These are phyloP conservation scores for Odontocerum albicorne DNA, from an alignment of 2,888 invertebrate species.

Conservation along the genomic window DNA sequence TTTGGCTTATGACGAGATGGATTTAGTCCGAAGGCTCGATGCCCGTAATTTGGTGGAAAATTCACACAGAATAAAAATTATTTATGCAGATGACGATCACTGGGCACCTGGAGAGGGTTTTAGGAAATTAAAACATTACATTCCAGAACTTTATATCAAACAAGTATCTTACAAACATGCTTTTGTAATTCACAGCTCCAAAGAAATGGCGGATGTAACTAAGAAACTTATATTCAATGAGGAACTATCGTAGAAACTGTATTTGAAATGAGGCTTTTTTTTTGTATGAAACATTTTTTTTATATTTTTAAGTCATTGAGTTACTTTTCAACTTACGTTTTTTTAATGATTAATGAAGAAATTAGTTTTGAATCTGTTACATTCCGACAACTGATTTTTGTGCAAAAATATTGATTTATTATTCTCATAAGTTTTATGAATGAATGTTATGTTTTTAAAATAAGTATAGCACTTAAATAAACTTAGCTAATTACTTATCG, in stretches of 20 bases:
- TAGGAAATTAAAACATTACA: slow-evolving; percentile 56
- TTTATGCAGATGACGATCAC: slow-evolving; percentile 76
- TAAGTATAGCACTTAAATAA: too few species aligned
- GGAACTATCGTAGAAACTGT: too few species aligned
- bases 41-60: slow-evolving; percentile 59
- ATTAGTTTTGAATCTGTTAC: too few species aligned
- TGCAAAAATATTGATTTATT: too few species aligned
- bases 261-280: too few species aligned
- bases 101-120: slow-evolving; percentile 83
- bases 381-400: too few species aligned
- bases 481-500: too few species aligned
- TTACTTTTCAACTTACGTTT: too few species aligned
- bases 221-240: slow-evolving; percentile 7
- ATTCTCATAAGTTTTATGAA: background rate
- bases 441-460: background rate
- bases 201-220: slow-evolving; percentile 53
- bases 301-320: too few species aligned
- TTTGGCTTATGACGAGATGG: slow-evolving; percentile 81
- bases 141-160: slow-evolving; percentile 45
- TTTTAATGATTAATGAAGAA: too few species aligned
- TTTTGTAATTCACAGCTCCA: slow-evolving; percentile 73
- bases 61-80: slow-evolving; percentile 69
- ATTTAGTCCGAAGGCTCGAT: slow-evolving; percentile 69
- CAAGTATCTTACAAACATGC: slow-evolving; percentile 64
- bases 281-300: too few species aligned